Conservation (phyloP, 1,140 invertebrate species). For the Elymnias hypermnestra region DNA sequence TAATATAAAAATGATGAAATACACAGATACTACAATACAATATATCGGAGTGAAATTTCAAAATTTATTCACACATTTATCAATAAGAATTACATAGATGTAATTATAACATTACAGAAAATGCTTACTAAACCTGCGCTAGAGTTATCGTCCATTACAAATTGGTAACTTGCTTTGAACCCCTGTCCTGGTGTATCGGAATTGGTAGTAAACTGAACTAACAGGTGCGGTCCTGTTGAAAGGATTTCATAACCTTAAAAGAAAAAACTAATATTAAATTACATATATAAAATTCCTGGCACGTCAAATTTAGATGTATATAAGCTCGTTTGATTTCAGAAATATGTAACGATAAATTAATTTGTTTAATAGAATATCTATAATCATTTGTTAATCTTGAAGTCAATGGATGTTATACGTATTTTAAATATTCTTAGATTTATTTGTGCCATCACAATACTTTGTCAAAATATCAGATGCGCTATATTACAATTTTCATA, state of each 20-base stretch:
- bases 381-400: too few relatives aligned
- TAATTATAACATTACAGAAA: conserved; percentile 13
- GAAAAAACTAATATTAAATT: neutral
- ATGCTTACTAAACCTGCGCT: conserved; percentile 68
- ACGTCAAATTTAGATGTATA: too few relatives aligned
- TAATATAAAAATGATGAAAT: neutral
- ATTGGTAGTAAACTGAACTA: conserved; percentile 89
- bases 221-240: conserved; percentile 86
- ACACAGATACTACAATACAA: too few relatives aligned
- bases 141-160: conserved; percentile 80
- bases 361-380: too few relatives aligned
- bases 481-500: too few relatives aligned
- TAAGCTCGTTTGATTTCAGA: too few relatives aligned
- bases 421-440: too few relatives aligned
- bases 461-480: too few relatives aligned
- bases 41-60: neutral
- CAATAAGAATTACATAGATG: neutral
- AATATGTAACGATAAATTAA: too few relatives aligned
- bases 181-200: conserved; percentile 89
- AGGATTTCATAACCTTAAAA: conserved; percentile 84
- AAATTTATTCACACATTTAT: too few relatives aligned
- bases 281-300: neutral
- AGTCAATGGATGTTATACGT: too few relatives aligned
- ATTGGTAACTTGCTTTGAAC: conserved; percentile 90
- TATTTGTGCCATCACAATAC: too few relatives aligned